phyloP scores from a whole-genome alignment of 1,140 invertebrate species.

The Sminthurinus signatus region DNA sequence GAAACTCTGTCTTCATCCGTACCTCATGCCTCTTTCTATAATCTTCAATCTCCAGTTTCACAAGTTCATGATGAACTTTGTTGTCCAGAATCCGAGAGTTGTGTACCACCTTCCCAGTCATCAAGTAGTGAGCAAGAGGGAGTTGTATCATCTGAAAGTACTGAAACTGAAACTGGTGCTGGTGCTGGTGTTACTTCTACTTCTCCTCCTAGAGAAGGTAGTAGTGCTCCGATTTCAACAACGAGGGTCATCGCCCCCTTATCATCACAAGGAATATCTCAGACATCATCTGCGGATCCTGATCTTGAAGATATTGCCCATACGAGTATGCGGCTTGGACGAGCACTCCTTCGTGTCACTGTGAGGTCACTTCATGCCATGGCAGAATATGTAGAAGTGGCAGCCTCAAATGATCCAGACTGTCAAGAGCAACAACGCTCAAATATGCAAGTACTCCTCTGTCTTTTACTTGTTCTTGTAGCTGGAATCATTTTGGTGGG shows the following conservation, averaged over 20 bases:
- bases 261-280: background rate
- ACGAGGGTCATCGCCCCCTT: background rate
- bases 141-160: background rate
- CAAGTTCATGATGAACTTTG: background rate
- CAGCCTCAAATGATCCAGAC: slow-evolving; percentile 28
- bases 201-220: too few relatives aligned
- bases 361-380: slow-evolving; percentile 26
- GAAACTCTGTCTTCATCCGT: slow-evolving; percentile 3
- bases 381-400: slow-evolving; percentile 34
- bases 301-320: slow-evolving; percentile 25
- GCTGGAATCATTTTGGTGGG: slow-evolving; percentile 31
- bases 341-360: slow-evolving; percentile 23
- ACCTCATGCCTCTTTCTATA: slow-evolving; percentile 37
- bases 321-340: slow-evolving; percentile 22
- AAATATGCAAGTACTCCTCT: slow-evolving; percentile 37
- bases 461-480: slow-evolving; percentile 35
- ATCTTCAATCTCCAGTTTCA: slow-evolving; percentile 16
- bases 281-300: background rate
- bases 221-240: background rate
- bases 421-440: slow-evolving; percentile 26
- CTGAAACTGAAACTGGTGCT: too few relatives aligned
- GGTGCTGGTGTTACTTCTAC: too few relatives aligned
- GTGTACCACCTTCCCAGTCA: background rate
- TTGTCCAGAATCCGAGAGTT: background rate
- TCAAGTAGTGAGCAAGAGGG: background rate